Evolutionary conservation across 2,113 vertebrate species (phyloP), one percentile per base, ranked within the genome.

Genomic region (Chaetorhynchus papuensis): DNA sequence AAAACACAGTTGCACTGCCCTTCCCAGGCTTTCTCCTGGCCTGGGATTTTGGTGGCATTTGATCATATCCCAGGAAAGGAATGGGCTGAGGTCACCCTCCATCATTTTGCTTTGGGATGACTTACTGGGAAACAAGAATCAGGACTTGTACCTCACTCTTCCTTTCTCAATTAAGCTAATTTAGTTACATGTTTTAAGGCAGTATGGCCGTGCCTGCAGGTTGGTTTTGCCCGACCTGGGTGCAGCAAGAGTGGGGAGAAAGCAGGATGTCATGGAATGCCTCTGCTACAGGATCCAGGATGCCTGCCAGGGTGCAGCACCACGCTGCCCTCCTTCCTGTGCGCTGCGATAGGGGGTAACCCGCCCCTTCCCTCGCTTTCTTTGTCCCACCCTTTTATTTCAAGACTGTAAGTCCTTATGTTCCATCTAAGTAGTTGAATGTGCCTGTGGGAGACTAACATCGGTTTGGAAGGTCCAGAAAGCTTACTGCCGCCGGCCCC

Each of bases 141-240:
- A 7, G 50, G 44, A 71, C 30, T 75, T 19, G 9, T 14, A 33
- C 35, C 57, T 81, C 24, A 1, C n/a, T 93, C 5, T 33, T 63
- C n/a, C 30, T 75, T 76, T 60, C 0, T 0, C 20, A 37, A 22
- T 49, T 28, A 33, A 72, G 50, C 41, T 60, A 8, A 65, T 74
- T 42, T 33, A 15, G 11, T 50, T 27, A 39, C 18, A 0, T 15
- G 27, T 19, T 87, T 71, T 80, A 68, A 41, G 53, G 37, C 37
- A 45, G 41, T 0, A 11, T 33, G 1, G 2, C 50, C 0, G 0
- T 42, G 63, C 50, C 26, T 8, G 44, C 1, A 3, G 61, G 63
- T 61, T 31, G 54, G 26, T 45, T 69, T 74, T 2, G 6, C 59
- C 13, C 41, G 27, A 52, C 13, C 18, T 30, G 26, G 13, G 28